phyloP scores from a whole-genome alignment of 92 coral and sea anemone genomes.

The Zoanthus solanderi region DNA sequence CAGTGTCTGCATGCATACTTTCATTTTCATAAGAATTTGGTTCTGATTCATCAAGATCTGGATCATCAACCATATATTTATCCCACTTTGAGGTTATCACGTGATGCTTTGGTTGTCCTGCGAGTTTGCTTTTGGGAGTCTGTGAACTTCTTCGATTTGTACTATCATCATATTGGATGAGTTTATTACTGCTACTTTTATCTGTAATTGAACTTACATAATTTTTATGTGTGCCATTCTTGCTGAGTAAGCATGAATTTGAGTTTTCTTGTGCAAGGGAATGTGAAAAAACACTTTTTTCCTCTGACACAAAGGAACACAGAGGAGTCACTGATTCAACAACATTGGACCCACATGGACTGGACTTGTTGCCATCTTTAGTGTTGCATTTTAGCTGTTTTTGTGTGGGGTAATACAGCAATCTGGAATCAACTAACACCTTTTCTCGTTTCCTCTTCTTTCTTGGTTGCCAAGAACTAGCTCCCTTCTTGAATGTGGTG shows the following conservation, averaged over 20 bases:
- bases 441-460: constrained; percentile 34
- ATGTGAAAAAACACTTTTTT: too few relatives aligned
- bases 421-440: constrained; percentile 8
- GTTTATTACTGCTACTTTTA: background rate
- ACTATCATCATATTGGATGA: background rate
- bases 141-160: background rate
- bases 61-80: constrained; percentile 39
- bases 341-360: background rate
- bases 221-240: background rate
- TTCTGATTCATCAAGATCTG: constrained; percentile 23
- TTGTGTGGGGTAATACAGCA: constrained; percentile 10
- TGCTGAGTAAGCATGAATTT: background rate
- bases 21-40: background rate
- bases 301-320: background rate
- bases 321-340: background rate
- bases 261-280: background rate
- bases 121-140: background rate
- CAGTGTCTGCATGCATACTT: background rate
- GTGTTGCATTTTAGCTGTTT: background rate
- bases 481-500: constrained; percentile 28
- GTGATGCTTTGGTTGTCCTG: background rate
- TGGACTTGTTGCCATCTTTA: background rate
- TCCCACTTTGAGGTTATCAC: constrained; percentile 44
- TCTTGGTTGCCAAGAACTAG: constrained; percentile 28
- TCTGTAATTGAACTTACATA: background rate